Base-by-base conservation (phyloP, 1,140 invertebrate genomes). In the Brachionus sp. region DNA sequence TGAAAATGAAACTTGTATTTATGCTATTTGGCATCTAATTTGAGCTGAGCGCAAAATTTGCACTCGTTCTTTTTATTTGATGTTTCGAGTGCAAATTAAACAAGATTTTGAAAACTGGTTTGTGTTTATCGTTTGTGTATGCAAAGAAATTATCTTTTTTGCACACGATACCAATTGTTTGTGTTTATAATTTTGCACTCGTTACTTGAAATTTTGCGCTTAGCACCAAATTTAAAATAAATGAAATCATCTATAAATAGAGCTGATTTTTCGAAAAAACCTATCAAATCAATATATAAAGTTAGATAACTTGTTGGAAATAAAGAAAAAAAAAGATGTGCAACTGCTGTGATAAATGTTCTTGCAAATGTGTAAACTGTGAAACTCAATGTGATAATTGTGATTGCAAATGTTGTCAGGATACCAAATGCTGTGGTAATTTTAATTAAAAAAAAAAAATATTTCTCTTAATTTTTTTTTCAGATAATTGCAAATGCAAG, bases 301-400 rank as follows among this genome's bases (percentile, higher is more conserved):
- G n/a, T 10, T 57, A 70, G 9, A 70, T 37, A 9, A n/a, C 5
- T 16, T 37, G 1, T 5, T n/a, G 16, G 9, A 5, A 39, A 5
- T 13, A 29, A 37, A 37, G 37, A 70, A 35, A 37, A 25, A 5
- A 25, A 44, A 75, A 44, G 44, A 75, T 75, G 70, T 75, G 70
- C 25, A 75, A 75, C 70, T 75, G 70, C 25, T 75, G 70, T 50
- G 70, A 75, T 75, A 75, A 75, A 50, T 75, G 70, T 25, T 44
- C 39, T 10, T 75, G 70, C 39, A 44, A 75, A 35, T 75, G 70
- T 75, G 50, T 57, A n/a, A 57, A 57, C 16, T 57, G 50, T 57
- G 50, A 57, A 23, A 23, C 44, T 23, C 19, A 44, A 75, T 75
- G 70, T 75, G 42, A 46, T 23, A 46, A 44, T n/a, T 75, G 70